Percentiles rank a stretch among this genome's conserved stretches.
Evolutionary conservation across 1,140 invertebrate species (phyloP).

Genomic region (Dreissena polymorpha): DNA sequence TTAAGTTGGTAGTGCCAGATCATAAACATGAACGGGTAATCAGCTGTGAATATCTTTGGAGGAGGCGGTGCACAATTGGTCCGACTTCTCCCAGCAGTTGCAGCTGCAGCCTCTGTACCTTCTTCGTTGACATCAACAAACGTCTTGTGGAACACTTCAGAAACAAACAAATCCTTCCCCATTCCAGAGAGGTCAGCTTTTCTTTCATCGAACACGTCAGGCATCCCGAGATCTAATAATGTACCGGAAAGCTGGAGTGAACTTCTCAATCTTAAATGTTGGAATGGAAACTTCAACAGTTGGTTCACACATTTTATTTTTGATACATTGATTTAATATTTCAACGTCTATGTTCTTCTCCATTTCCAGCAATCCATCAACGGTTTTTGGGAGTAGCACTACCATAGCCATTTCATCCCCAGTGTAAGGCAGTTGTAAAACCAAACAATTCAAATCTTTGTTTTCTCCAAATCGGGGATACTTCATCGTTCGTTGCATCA

Average conservation of each 20-base stretch:
- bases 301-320: not conserved
- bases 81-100: conserved; percentile 44
- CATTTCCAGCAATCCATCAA: conserved; percentile 77
- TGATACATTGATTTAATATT: conserved; percentile 73
- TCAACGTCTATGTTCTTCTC: conserved; percentile 80
- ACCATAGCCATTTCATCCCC: conserved; percentile 84
- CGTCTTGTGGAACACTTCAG: conserved; percentile 80
- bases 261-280: conserved; percentile 84
- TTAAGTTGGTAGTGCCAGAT: conserved; percentile 84
- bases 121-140: conserved; percentile 81
- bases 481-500: conserved; percentile 73
- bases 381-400: conserved; percentile 85
- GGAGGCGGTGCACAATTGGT: too few relatives aligned
- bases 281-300: conserved; percentile 80
- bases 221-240: conserved; percentile 80
- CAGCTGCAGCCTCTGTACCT: conserved; percentile 70
- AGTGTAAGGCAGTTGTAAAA: conserved; percentile 87
- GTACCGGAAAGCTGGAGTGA: conserved; percentile 81
- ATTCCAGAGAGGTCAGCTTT: conserved; percentile 71
- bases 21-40: conserved; percentile 87
- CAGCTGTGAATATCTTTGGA: conserved; percentile 86
- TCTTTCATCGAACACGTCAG: conserved; percentile 66
- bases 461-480: conserved; percentile 83
- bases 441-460: conserved; percentile 85
- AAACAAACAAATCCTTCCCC: conserved; percentile 62